Evolutionary conservation across 2,888 invertebrate genomes (phyloP), one percentile per base, ranked within the genome.

Genomic region (Tetranychus truncatus): DNA sequence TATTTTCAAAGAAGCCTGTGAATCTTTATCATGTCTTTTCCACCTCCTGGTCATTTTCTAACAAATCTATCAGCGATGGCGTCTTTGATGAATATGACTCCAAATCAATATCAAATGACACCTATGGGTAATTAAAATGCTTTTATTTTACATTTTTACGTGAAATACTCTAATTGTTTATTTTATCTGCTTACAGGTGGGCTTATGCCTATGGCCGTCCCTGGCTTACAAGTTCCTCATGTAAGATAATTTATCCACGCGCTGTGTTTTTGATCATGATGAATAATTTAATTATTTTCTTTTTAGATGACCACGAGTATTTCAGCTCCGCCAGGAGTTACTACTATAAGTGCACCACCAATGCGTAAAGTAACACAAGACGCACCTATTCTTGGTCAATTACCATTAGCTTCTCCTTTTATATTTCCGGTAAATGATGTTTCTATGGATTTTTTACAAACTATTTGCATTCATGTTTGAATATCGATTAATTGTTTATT

Each of bases 301-400:
- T 65, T 65, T 5, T 34, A 65, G 45, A 65, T 65, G 67, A 66
- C 71, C n/a, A 75, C 76, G 76, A 75, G 77, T 24, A 74, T 77
- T 18, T 76, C 77, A 21, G 76, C 76, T 9, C 77, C 77, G 7
- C 66, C 77, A 0, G 77, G 77, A 24, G 77, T 77, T 18, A 75
- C 77, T 4, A 71, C 77, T 7, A 77, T 77, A 66, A 75, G 75
- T 34, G 77, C 77, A 21, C 77, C 77, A 11, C 77, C 77, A 21
- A 74, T 77, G 44, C 34, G 77, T 44, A 77, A 76, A 15, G n/a
- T 55, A 1, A 73, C 73, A 15, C 72, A 72, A 18, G 45, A 72
- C 8, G 18, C 34, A 45, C 45, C 45, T 45, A n/a, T 72, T 45
- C 11, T 72, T 45, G 8, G n/a, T 72, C 45, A 45, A 72, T n/a